These are phyloP conservation scores for Clistopyga incitator DNA, from an alignment of 2,888 invertebrate genomes.

Conservation along the genomic window DNA sequence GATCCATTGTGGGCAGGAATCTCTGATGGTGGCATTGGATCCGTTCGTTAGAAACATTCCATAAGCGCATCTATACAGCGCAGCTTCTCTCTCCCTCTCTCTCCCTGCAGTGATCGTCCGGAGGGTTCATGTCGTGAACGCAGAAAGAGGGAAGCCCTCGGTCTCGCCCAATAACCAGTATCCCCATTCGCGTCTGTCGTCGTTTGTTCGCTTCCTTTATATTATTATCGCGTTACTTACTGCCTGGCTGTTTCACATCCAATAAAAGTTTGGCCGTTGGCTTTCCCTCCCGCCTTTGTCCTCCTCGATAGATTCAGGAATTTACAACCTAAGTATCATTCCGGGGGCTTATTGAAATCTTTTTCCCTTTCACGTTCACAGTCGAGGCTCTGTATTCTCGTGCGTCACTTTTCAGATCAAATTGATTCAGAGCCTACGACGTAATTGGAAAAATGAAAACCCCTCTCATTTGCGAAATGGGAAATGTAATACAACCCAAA, in stretches of 20 bases:
- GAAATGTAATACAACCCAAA: not conserved
- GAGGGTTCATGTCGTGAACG: not conserved
- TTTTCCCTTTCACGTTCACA: conserved; percentile 20
- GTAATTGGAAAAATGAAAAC: not conserved
- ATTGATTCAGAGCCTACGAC: not conserved
- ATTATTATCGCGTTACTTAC: conserved; percentile 77
- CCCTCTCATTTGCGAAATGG: not conserved
- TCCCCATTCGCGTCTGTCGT: conserved; percentile 33
- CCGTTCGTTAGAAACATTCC: conserved; percentile 66
- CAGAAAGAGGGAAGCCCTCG: conserved; percentile 18
- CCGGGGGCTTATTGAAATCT: conserved; percentile 46
- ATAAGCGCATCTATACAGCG: conserved; percentile 7
- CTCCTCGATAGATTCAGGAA: conserved; percentile 28
- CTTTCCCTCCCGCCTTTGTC: conserved; percentile 53
- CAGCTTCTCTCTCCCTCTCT: no score
- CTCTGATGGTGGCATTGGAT: conserved; percentile 66
- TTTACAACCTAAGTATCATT: conserved; percentile 31
- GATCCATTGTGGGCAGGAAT: conserved; percentile 59
- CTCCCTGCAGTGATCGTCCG: conserved; percentile 34
- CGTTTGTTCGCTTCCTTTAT: conserved; percentile 47
- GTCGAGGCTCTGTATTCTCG: not conserved
- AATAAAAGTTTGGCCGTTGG: conserved; percentile 75
- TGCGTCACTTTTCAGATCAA: not conserved
- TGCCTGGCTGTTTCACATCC: conserved; percentile 71
- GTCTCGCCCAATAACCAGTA: conserved; percentile 20